Evolutionary conservation across 2,113 vertebrate genomes (phyloP), one percentile per base, ranked within the genome.

Genomic region (Tylochromis polylepis): DNA sequence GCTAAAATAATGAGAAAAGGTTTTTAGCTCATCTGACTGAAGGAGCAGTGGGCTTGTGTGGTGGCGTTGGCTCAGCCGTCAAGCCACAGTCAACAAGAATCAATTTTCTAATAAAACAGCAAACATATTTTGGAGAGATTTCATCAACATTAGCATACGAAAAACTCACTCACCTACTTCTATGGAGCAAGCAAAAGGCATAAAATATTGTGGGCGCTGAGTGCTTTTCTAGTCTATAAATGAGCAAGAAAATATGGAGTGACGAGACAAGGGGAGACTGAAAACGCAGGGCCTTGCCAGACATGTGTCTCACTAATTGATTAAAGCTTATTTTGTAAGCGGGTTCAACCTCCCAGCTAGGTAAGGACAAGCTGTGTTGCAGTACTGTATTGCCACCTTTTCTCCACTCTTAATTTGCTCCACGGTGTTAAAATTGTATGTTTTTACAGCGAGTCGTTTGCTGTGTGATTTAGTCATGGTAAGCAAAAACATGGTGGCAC

Each of bases 261-360:
- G 85, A 83, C 16, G 67, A 86, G 87, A 87, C 24, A 82, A 29
- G 29, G 31, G 22, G 81, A 67, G 84, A 87, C 82, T 90, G 82
- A 81, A 85, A 93, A 88, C 78, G 79, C 60, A 79, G 65, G 59
- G 81, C 53, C 38, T 79, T 85, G 88, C 88, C 91, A 93, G 79
- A 90, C 87, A 88, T 81, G 38, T 90, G 89, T 89, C 86, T 65
- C 55, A 27, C 89, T 93, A 94, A 94, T 93, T 93, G 87, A 94
- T 93, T 89, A 88, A 87, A 87, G 83, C 79, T 86, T 83, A 77
- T 85, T 91, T 88, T 88, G 75, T 90, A 81, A 79, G 53, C 29
- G 53, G 81, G 67, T 89, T 81, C 72, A 12, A 82, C 86, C 81
- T 90, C 43, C 80, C 22, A 83, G 86, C 88, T 79, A 46, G 27